Evolutionary conservation across 2,888 invertebrate genomes (phyloP), one percentile per base, ranked within the genome.

Genomic region (Ectemnius continuus): DNA sequence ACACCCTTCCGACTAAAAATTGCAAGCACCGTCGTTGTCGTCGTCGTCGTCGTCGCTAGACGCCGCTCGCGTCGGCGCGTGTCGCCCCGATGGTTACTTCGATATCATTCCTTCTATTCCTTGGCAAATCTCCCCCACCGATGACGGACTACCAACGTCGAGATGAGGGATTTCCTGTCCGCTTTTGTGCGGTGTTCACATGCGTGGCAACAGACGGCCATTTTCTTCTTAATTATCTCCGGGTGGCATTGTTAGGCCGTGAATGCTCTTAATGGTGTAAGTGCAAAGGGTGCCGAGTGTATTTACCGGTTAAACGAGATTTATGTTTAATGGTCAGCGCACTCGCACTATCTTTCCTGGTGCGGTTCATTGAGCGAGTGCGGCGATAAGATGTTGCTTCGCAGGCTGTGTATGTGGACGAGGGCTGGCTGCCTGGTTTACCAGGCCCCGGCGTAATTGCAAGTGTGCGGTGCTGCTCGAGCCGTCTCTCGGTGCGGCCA

Each of bases 1-100:
- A 73, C 67, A 61, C 56, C 61, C 59, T 63, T 58, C 69, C 45
- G 73, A 70, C 73, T 72, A 73, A 79, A 79, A 82, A 79, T 80
- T 80, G 73, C 70, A 77, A 61, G 62, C 18, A 73, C 73, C 67
- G 62, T 61, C 26, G 23, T 23, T 3, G 23, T 23, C 3, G 23
- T 61, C 23, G 36, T 61, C 23, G 23, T 23, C 3, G 23, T 61
- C 28, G 36, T 61, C 28, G 28, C 62, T 58, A 61, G 68, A 61
- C 67, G 67, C 57, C 58, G 61, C 57, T 72, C 66, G 8, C 47
- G 6, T 46, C 47, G 16, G 16, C 45, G 4, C 16, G 8, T 4
- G 1, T 36, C 36, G 1, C 36, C 1, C 11, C 2, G 36, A 36
- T 11, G 11, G 11, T 59, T 26, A 36, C 64, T 70, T 16, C 26